Percentiles rank a stretch among this genome's conserved stretches.
Evolutionary conservation across 2,797 vertebrate genomes (phyloP).

Genomic region (Peromyscus melanophrys): DNA sequence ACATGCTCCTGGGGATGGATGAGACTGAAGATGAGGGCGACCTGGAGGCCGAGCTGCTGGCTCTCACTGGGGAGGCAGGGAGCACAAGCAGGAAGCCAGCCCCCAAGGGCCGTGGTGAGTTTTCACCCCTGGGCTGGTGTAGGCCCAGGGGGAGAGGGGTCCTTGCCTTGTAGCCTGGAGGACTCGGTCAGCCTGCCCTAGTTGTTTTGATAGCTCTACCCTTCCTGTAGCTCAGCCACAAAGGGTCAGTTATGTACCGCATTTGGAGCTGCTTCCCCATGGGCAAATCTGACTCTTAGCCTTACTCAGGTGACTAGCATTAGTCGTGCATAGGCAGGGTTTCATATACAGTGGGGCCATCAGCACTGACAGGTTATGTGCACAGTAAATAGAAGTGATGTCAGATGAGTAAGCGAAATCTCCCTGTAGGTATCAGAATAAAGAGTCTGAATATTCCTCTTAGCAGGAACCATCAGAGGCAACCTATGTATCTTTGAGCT

Average conservation of each 20-base stretch:
- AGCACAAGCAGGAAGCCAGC: constrained; percentile 88
- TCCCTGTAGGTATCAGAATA: neutral
- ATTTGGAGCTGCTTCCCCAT: neutral
- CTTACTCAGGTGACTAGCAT: neutral
- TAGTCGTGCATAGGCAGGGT: neutral
- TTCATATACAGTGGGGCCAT: neutral
- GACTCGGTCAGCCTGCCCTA: neutral
- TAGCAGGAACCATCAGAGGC: neutral
- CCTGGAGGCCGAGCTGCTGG: constrained; percentile 96
- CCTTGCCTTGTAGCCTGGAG: neutral
- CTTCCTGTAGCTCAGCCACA: neutral
- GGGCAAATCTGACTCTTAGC: neutral
- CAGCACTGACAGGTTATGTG: neutral
- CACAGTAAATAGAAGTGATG: neutral
- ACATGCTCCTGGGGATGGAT: constrained; percentile 92
- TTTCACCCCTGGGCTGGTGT: neutral
- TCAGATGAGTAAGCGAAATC: neutral
- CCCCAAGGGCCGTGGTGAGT: constrained; percentile 93
- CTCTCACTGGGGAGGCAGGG: constrained; percentile 93
- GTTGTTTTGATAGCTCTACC: neutral
- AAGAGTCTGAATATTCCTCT: neutral
- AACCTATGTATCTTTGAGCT: neutral
- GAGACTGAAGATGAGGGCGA: constrained; percentile 92
- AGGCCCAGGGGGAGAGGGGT: neutral
- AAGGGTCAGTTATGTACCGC: neutral